Base-by-base conservation (phyloP, 2,888 invertebrate genomes). In the Ptychoptera albimana region DNA sequence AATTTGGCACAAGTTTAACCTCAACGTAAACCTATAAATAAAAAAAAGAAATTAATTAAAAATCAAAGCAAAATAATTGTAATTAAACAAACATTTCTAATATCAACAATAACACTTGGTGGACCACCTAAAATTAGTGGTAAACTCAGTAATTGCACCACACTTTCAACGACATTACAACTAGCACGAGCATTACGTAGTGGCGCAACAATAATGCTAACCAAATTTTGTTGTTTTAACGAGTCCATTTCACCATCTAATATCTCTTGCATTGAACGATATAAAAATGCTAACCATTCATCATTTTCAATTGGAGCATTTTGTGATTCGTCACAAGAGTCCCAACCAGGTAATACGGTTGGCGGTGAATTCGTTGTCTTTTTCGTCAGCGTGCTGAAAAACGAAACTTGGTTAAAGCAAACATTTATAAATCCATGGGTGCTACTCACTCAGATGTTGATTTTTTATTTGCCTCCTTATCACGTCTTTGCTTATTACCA, bases 201-300 rank as follows among this genome's bases (percentile, higher is more conserved):
- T 0, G 81, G 79, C 0, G 77, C 73, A 4, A 80, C 71, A 42
- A 75, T 70, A 32, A 76, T 70, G 30, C 72, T 70, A 52, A 78
- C 76, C 64, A 79, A 71, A 62, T 77, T 78, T 10, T 77, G 66
- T 57, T 85, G 82, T 14, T 77, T 73, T 5, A 87, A 64, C 2
- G 82, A 82, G 52, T 78, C 79, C 12, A 83, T 69, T 61, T 86
- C 86, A 1, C 84, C 84, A 45, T 78, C 77, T 67, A 87, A 75
- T 11, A 85, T 74, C 68, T 88, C 89, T 58, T 80, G 80, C 61
- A 86, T 83, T 12, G 83, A 82, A 10, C 78, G 76, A 54, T 82
- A 77, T 1, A 89, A 63, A 61, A 88, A 89, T 1, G 81, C 86
- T 49, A 85, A 69, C 88, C 87, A 88, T 62, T 89, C 88, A 50